phyloP scores from a whole-genome alignment of 2,113 vertebrate species.

The Rissa tridactyla region DNA sequence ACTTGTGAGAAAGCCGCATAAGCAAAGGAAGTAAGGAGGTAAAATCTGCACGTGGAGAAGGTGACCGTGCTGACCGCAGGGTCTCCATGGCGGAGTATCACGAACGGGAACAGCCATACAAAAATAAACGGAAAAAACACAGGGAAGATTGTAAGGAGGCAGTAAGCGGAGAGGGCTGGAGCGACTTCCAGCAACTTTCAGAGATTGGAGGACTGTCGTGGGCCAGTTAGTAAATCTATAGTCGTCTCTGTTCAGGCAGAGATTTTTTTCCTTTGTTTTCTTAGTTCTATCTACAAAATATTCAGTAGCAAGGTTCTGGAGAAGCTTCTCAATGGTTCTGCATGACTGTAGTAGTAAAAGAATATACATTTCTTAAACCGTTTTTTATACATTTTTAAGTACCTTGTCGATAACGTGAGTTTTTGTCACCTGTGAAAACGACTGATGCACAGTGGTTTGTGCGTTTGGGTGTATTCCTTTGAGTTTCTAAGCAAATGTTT shows the following conservation, averaged over 20 bases:
- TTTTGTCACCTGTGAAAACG: not conserved
- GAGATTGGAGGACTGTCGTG: not conserved
- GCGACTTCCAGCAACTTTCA: not conserved
- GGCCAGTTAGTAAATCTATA: not conserved
- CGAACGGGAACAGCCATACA: not conserved
- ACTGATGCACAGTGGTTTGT: fast-evolving
- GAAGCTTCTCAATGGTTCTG: not conserved
- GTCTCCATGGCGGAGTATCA: too few relatives aligned
- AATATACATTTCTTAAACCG: not conserved
- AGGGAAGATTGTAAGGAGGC: not conserved
- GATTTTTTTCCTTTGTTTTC: not conserved
- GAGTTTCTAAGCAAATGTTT: not conserved
- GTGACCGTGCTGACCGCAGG: not conserved
- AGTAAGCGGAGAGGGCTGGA: not conserved
- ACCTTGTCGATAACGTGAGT: not conserved
- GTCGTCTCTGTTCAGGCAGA: not conserved
- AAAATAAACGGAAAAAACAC: too few relatives aligned
- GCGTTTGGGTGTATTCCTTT: not conserved
- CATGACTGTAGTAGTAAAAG: not conserved
- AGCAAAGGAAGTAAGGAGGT: not conserved
- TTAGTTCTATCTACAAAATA: not conserved
- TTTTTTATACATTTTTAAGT: not conserved
- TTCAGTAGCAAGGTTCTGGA: not conserved
- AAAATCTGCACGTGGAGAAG: not conserved
- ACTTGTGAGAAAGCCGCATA: not conserved